Evolutionary conservation across 1,140 invertebrate genomes (phyloP).

Genomic region (Elysia chlorotica): DNA sequence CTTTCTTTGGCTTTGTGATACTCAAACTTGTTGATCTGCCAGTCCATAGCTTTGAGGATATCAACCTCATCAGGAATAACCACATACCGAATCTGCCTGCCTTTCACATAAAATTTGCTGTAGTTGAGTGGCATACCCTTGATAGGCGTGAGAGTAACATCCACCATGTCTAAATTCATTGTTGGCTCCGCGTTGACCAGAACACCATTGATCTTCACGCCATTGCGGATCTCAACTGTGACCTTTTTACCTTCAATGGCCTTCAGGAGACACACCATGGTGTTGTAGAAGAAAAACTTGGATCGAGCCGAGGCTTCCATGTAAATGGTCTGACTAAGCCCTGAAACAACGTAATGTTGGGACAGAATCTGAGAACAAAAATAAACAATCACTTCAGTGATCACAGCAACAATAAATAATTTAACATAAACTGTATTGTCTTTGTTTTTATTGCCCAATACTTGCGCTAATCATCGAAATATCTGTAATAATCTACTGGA

Average conservation of each 20-base stretch:
- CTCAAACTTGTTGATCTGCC: slow-evolving; percentile 13
- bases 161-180: slow-evolving; percentile 72
- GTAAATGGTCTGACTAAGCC: too few species aligned
- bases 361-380: too few species aligned
- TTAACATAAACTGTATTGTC: too few species aligned
- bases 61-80: slow-evolving; percentile 67
- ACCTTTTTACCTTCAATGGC: slow-evolving; percentile 69
- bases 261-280: slow-evolving; percentile 67
- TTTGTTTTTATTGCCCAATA: too few species aligned
- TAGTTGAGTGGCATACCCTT: slow-evolving; percentile 63
- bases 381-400: too few species aligned
- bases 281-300: slow-evolving; percentile 42
- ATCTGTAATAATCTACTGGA: too few species aligned
- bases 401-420: too few species aligned
- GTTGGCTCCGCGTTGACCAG: slow-evolving; percentile 69
- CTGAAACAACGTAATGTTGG: too few species aligned
- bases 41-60: slow-evolving; percentile 43
- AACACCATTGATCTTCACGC: slow-evolving; percentile 68
- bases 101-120: slow-evolving; percentile 69
- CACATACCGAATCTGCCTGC: slow-evolving; percentile 71
- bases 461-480: too few species aligned
- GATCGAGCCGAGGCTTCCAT: too few species aligned
- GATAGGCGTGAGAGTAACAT: slow-evolving; percentile 68
- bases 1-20: slow-evolving; percentile 14
- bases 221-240: slow-evolving; percentile 73